Evolutionary conservation across 2,888 invertebrate genomes (phyloP).

Genomic region (Plutella xylostella): DNA sequence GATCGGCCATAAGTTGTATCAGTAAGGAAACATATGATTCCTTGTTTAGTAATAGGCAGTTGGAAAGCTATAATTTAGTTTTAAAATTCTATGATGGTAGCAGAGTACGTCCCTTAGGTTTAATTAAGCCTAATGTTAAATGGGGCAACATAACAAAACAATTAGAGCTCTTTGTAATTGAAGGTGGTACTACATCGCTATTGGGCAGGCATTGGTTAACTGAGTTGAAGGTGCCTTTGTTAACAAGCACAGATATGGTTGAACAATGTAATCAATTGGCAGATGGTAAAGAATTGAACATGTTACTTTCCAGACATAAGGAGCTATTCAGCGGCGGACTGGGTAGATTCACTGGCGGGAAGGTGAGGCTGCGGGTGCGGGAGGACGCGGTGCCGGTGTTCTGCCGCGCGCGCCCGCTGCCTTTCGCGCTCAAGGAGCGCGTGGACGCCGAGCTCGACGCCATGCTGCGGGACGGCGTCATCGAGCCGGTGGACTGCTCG

Average conservation of each 20-base stretch:
- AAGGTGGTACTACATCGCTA: not conserved
- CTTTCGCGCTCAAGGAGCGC: not conserved
- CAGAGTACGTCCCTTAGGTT: not conserved
- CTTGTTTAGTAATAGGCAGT: not conserved
- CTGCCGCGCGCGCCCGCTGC: too few species aligned
- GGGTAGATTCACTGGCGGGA: too few species aligned
- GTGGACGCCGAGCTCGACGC: too few species aligned
- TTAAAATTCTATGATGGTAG: not conserved
- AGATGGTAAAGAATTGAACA: not conserved
- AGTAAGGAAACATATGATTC: not conserved
- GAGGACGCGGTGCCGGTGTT: too few species aligned
- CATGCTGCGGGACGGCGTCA: conserved; percentile 13
- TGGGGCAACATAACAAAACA: not conserved
- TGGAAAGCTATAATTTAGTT: not conserved
- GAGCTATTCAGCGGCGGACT: too few species aligned
- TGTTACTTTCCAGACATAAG: not conserved
- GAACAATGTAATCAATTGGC: not conserved
- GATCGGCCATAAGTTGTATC: conserved; percentile 13
- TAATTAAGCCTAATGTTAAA: not conserved
- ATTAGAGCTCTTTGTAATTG: not conserved
- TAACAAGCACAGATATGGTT: not conserved
- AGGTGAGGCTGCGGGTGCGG: too few species aligned
- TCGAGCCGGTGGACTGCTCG: conserved; percentile 15
- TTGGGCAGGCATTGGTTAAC: not conserved
- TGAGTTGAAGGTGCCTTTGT: not conserved